These are phyloP conservation scores for Elachura formosa DNA, from an alignment of 2,113 vertebrate species.

Conservation along the genomic window DNA sequence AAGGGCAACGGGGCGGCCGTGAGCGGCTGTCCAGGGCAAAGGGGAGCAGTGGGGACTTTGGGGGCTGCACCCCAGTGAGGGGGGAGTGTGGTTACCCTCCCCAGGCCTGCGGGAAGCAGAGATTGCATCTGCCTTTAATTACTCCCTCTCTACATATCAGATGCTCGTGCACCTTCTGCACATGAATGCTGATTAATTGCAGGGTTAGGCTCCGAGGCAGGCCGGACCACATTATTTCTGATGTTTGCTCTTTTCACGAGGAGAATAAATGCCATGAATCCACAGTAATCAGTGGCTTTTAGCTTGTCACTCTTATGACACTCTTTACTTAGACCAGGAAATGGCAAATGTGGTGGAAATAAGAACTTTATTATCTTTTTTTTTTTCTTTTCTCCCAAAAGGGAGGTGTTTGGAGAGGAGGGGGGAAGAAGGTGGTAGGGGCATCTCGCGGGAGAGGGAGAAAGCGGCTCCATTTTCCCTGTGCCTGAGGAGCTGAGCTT, in stretches of 20 bases:
- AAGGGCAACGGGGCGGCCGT: fast-evolving
- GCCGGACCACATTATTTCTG: constrained; percentile 70
- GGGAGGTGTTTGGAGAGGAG: background rate
- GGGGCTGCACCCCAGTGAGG: background rate
- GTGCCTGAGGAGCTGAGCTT: background rate
- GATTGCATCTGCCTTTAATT: constrained; percentile 68
- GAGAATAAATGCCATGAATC: constrained; percentile 68
- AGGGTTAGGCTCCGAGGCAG: constrained; percentile 67
- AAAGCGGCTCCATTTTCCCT: background rate
- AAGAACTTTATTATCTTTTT: constrained; percentile 68
- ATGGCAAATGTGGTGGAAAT: constrained; percentile 72
- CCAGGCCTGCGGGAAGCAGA: constrained; percentile 31
- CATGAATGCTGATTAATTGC: constrained; percentile 74
- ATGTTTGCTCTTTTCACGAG: constrained; percentile 68
- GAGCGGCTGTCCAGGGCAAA: background rate
- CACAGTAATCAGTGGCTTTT: constrained; percentile 71
- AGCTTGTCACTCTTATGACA: constrained; percentile 71
- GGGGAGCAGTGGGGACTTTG: background rate
- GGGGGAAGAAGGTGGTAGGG: background rate
- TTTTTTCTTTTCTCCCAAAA: background rate
- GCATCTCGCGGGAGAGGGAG: constrained; percentile 3
- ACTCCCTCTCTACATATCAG: constrained; percentile 58
- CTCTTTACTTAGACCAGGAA: constrained; percentile 71
- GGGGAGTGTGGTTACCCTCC: background rate
- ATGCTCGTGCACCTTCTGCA: constrained; percentile 54